A percentile compares a stretch with the other conserved stretches of the same genome.
Evolutionary conservation across 2,797 vertebrate species (phyloP).

Genomic region (Lophotriccus pileatus): DNA sequence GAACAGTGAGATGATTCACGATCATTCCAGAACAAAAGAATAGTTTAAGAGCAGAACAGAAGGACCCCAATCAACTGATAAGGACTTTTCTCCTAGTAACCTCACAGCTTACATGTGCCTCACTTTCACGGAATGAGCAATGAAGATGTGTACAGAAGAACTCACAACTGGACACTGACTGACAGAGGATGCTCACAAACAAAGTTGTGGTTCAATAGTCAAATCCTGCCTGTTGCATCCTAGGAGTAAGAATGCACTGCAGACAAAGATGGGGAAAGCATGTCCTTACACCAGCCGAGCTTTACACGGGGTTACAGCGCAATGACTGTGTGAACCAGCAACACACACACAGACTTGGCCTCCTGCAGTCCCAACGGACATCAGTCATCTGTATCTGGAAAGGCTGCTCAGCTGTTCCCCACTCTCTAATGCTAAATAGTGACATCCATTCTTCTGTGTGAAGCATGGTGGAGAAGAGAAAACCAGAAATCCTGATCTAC

Average conservation of each 20-base stretch:
- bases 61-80: not conserved
- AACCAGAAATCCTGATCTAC: not conserved
- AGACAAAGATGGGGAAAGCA: not conserved
- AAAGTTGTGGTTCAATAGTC: not conserved
- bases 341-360: fast-evolving
- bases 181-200: not conserved
- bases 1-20: fast-evolving
- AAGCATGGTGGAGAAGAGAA: not conserved
- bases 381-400: not conserved
- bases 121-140: not conserved
- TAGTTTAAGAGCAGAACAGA: not conserved
- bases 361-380: not conserved
- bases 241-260: not conserved
- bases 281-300: not conserved
- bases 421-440: not conserved
- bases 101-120: not conserved
- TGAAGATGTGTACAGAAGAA: fast-evolving
- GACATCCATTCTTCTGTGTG: not conserved
- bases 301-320: not conserved
- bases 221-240: not conserved
- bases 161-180: not conserved
- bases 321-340: not conserved
- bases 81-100: not conserved
- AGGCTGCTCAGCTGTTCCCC: not conserved
- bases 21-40: not conserved